Conservation (phyloP, 2,888 invertebrate genomes). For the Spisula solida region DNA sequence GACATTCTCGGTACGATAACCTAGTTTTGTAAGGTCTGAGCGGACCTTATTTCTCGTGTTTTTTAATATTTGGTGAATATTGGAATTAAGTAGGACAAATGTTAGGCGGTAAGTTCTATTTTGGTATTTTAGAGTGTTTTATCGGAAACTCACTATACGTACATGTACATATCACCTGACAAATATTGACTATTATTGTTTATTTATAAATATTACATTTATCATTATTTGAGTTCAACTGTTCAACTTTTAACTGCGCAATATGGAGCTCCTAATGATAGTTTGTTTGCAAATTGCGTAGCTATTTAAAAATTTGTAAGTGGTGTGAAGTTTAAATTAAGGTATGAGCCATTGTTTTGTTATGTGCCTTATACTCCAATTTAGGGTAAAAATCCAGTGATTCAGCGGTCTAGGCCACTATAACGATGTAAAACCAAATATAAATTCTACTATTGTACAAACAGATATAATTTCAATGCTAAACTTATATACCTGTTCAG, state of each 20-base stretch:
- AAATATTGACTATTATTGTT: neutral
- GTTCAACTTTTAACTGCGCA: neutral
- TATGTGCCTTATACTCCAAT: no score
- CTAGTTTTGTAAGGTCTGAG: neutral
- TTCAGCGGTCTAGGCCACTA: no score
- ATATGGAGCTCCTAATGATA: no score
- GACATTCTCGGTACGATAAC: neutral
- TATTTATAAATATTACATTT: neutral
- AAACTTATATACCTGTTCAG: no score
- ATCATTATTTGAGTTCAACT: neutral
- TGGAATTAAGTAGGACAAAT: neutral
- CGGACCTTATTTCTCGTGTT: neutral
- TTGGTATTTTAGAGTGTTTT: neutral
- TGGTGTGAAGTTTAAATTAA: no score
- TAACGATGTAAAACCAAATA: no score
- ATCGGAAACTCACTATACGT: neutral
- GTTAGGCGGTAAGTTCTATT: neutral
- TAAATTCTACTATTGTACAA: no score
- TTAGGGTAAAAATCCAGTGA: no score
- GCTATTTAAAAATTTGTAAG: no score
- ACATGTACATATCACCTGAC: neutral
- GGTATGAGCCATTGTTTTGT: no score
- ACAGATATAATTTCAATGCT: no score
- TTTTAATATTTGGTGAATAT: neutral
- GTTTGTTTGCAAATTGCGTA: no score